phyloP scores from a whole-genome alignment of 2,888 invertebrate genomes.

The Ichneumon xanthorius region DNA sequence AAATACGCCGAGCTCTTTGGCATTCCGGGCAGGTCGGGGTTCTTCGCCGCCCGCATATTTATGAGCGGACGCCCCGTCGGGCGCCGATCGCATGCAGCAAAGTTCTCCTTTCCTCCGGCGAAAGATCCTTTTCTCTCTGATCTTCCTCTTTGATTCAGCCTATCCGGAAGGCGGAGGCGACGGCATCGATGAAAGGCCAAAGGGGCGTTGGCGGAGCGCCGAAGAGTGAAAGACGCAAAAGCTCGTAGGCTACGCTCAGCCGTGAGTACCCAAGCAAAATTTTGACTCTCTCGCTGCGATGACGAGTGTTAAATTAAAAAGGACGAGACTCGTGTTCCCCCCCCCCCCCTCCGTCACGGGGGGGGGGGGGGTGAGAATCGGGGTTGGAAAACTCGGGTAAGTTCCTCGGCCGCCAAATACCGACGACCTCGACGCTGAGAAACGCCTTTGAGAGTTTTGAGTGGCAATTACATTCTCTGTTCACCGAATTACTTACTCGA shows the following conservation, averaged over 20 bases:
- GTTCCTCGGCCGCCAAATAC: constrained; percentile 29
- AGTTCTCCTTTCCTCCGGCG: constrained; percentile 15
- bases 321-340: constrained; percentile 47
- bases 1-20: constrained; percentile 31
- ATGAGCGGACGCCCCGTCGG: constrained; percentile 36
- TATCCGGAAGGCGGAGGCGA: not conserved
- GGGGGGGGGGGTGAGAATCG: constrained; percentile 2
- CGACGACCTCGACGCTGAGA: constrained; percentile 62
- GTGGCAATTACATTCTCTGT: constrained; percentile 79
- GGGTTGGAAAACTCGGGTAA: constrained; percentile 33
- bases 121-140: constrained; percentile 63
- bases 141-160: constrained; percentile 59
- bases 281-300: constrained; percentile 52
- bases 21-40: constrained; percentile 5
- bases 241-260: not conserved
- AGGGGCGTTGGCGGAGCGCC: constrained; percentile 30
- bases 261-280: constrained; percentile 12
- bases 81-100: constrained; percentile 14
- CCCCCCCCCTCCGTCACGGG: not conserved
- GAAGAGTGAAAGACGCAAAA: constrained; percentile 28
- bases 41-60: constrained; percentile 64
- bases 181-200: constrained; percentile 29
- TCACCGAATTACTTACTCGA: constrained; percentile 78
- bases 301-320: constrained; percentile 74
- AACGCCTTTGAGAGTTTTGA: constrained; percentile 77